These are phyloP conservation scores for Pilophorus perplexus DNA, from an alignment of 2,888 invertebrate genomes.

Conservation along the genomic window DNA sequence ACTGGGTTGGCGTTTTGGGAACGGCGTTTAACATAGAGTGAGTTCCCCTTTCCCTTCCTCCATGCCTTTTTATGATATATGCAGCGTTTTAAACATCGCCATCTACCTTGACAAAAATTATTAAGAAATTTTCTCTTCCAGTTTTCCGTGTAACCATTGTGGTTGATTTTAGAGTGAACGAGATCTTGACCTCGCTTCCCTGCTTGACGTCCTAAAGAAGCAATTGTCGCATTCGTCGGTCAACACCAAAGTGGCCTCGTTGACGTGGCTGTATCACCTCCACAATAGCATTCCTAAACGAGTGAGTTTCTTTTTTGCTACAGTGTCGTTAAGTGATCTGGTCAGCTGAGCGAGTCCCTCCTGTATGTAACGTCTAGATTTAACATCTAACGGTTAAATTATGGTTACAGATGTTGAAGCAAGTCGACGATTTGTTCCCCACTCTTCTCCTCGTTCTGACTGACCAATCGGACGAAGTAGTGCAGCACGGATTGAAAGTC, in stretches of 20 bases:
- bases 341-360: no score
- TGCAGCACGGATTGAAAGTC: conserved; percentile 87
- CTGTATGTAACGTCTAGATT: no score
- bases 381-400: no score
- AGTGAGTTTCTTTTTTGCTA: conserved; percentile 60
- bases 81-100: neutral
- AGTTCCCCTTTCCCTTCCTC: conserved; percentile 45
- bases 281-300: conserved; percentile 81
- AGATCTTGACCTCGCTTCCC: conserved; percentile 68
- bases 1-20: no score
- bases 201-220: conserved; percentile 78
- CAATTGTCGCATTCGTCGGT: conserved; percentile 83
- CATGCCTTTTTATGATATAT: no score
- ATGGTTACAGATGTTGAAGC: conserved; percentile 64
- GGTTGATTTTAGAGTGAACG: conserved; percentile 44
- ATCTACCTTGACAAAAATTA: no score
- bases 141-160: neutral
- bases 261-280: conserved; percentile 93
- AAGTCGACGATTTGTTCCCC: conserved; percentile 71
- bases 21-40: conserved; percentile 37
- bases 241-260: conserved; percentile 91
- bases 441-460: conserved; percentile 80
- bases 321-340: no score
- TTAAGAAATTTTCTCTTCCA: neutral
- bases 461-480: conserved; percentile 93